Evolutionary conservation across 2,888 invertebrate genomes (phyloP).

Genomic region (Subacronicta megacephala): DNA sequence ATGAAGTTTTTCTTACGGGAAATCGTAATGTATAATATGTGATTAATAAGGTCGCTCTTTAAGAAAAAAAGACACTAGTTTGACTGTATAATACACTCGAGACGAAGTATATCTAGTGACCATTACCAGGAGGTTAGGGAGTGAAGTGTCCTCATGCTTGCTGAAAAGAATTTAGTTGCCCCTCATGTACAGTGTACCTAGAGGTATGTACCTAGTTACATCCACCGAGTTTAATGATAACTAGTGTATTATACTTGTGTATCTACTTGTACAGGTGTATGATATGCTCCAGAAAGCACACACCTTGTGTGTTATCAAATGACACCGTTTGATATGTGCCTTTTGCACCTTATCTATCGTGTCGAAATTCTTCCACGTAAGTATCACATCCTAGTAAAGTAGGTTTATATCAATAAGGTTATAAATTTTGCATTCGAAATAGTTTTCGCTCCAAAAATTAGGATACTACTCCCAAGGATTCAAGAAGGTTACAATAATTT

Average conservation of each 20-base stretch:
- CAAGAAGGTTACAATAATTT: neutral
- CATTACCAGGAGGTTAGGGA: neutral
- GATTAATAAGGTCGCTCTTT: neutral
- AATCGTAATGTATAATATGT: constrained; percentile 2
- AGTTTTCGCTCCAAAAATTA: neutral
- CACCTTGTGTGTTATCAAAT: constrained; percentile 85
- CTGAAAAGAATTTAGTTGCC: neutral
- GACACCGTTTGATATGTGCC: constrained; percentile 88
- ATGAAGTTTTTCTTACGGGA: constrained; percentile 10
- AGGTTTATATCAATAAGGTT: constrained; percentile 34
- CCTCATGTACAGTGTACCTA: neutral
- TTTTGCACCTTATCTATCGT: constrained; percentile 84
- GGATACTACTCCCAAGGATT: neutral
- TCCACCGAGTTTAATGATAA: constrained; percentile 11
- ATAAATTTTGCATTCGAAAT: constrained; percentile 23
- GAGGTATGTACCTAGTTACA: neutral
- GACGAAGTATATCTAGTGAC: too few relatives aligned
- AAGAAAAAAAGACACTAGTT: neutral
- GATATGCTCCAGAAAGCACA: constrained; percentile 79
- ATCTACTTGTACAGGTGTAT: constrained; percentile 52
- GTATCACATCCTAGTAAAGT: constrained; percentile 72
- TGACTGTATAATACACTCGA: too few relatives aligned
- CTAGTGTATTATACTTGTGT: constrained; percentile 14
- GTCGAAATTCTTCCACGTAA: constrained; percentile 89
- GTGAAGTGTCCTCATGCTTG: neutral